Evolutionary conservation across 2,888 invertebrate genomes (phyloP), one percentile per base, ranked within the genome.

Genomic region (Cancer borealis): DNA sequence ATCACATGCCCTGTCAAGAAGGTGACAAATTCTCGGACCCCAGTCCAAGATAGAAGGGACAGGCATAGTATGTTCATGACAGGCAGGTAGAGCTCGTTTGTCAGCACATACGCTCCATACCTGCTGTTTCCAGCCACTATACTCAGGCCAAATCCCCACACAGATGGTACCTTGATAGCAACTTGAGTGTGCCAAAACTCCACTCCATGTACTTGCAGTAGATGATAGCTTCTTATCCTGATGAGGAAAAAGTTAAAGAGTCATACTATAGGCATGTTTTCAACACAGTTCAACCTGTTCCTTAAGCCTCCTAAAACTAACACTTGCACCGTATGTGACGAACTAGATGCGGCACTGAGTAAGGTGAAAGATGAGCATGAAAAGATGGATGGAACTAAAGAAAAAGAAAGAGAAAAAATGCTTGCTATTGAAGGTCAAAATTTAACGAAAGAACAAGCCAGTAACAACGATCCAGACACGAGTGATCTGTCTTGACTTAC

Each of bases 401-500:
- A 12, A 54, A 2, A 21, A 73, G 66, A n/a, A 73, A n/a, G n/a
- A n/a, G 66, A 6, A 3, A 1, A n/a, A 5, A 47, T 30, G 8
- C 5, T 2, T 5, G 26, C 3, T 1, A 84, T 10, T 84, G 79
- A 84, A 47, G 88, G 39, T 0, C 60, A 49, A 92, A 45, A 30
- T 0, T 54, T 10, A 5, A 92, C 88, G 88, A 92, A 92, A 39
- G n/a, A 60, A 4, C 39, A 60, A 4, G 47, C 45, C 3, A 46
- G 39, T 3, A 26, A 92, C n/a, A 10, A 46, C 17, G 45, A 92
- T 45, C 17, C 3, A 4, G 39, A 88, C 6, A 21, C 47, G 54
- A n/a, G 60, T 54, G 10, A 60, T 88, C 21, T 93, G 93, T 30
- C 14, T 93, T 39, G 92, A 92, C 45, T 54, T 92, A 17, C 92